Evolutionary conservation across 2,797 vertebrate species (phyloP).

Genomic region (Enteromius anoplus): DNA sequence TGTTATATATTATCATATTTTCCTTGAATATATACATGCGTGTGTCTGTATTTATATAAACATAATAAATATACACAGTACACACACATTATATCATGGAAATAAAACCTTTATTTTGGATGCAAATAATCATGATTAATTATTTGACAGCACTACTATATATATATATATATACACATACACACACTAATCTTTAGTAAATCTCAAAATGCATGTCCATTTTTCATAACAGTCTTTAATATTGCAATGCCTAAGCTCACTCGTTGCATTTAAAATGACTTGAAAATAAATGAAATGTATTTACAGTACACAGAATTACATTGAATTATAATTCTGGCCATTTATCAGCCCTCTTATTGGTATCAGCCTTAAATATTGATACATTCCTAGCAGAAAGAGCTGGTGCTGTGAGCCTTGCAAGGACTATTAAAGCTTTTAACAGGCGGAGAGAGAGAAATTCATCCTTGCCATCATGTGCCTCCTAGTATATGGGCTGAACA

Average conservation of each 20-base stretch:
- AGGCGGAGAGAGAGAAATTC: constrained; percentile 18
- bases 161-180: too few relatives aligned
- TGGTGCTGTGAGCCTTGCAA: neutral
- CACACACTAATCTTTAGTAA: neutral
- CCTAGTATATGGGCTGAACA: constrained; percentile 29
- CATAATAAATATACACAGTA: neutral
- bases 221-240: neutral
- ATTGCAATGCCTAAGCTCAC: neutral
- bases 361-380: constrained; percentile 2
- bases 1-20: too few relatives aligned
- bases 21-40: too few relatives aligned
- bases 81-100: neutral
- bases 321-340: neutral
- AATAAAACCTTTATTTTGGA: too few relatives aligned
- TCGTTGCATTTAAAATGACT: neutral
- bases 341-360: neutral
- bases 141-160: too few relatives aligned
- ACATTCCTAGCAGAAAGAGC: neutral
- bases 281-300: neutral
- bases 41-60: too few relatives aligned
- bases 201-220: neutral
- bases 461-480: constrained; percentile 34
- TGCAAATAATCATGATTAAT: too few relatives aligned
- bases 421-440: constrained; percentile 39
- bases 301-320: neutral